phyloP scores from a whole-genome alignment of 2,888 invertebrate genomes.

The Tetramorium bicarinatum region DNA sequence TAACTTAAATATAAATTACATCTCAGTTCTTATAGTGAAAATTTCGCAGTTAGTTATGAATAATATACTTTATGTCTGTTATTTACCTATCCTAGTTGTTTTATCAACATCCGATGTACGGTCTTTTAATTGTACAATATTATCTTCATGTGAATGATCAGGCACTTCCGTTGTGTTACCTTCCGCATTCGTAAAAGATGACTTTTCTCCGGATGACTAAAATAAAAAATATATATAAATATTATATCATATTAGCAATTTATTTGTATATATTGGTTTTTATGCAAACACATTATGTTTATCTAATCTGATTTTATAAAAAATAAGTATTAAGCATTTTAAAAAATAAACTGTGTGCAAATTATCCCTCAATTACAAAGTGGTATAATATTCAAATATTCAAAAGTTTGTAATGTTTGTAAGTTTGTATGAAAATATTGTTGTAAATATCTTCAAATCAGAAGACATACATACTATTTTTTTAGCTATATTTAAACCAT shows the following conservation, averaged over 20 bases:
- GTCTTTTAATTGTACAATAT: slow-evolving; percentile 83
- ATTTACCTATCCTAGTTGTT: slow-evolving; percentile 88
- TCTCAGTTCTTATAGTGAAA: not conserved
- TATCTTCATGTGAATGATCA: slow-evolving; percentile 74
- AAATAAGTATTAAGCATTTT: not conserved
- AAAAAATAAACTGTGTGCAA: not conserved
- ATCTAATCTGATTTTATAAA: not conserved
- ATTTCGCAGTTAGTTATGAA: not conserved
- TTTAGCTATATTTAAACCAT: slow-evolving; percentile 72
- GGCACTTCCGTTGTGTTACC: slow-evolving; percentile 73
- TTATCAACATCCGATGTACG: slow-evolving; percentile 88
- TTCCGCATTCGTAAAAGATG: slow-evolving; percentile 63
- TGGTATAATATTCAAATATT: not conserved
- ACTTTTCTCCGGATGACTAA: slow-evolving; percentile 62
- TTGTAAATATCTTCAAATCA: not conserved
- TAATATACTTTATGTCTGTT: not conserved
- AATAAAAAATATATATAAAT: slow-evolving; percentile 50
- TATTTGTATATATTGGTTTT: not conserved
- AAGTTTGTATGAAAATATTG: not conserved
- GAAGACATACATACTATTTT: slow-evolving; percentile 30
- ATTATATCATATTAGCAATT: not conserved
- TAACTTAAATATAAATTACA: not conserved
- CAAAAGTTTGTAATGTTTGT: not conserved
- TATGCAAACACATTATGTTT: not conserved
- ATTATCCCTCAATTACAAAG: not conserved